Evolutionary conservation across 2,888 invertebrate species (phyloP), one percentile per base, ranked within the genome.

Genomic region (Lasioglossum villosulum): DNA sequence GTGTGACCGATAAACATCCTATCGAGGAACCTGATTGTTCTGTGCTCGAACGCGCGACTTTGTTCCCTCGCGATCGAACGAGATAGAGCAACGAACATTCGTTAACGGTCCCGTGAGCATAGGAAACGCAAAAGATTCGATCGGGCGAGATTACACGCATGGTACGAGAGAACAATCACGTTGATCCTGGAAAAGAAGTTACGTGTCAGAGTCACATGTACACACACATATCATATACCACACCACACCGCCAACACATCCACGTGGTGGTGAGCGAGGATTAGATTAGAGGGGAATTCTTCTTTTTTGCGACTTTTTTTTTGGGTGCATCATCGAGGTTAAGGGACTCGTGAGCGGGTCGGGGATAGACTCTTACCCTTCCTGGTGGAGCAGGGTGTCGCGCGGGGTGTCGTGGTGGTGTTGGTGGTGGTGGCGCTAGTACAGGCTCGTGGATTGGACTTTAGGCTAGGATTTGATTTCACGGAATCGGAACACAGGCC

Each of bases 221-320:
- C 91, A 91, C 93, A 93, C 90, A 93, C 92, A 94, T 92, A 94
- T 92, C 93, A 94, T 93, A 94, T 93, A 94, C 93, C 93, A 95
- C 95, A 95, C 95, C 95, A 95, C 95, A 95, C 95, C 95, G 95
- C 95, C 95, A 95, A 95, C 95, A 95, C 95, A 95, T 95, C 95
- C 95, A 95, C 95, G 92, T 90, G 94, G 94, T 95, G 94, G 94
- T 94, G 94, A 95, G 94, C 93, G 92, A 93, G 93, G 93, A 93
- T 93, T 92, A 92, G 91, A 91, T 92, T 92, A 92, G 92, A 93
- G 91, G 92, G 92, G 91, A 92, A 86, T 72, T 88, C 83, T 90
- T 88, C 83, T 84, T 90, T 42, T 89, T 90, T 89, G 87, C 89
- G 89, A 90, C 84, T 63, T 63, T 30, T 59, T 37, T 68, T 66